Evolutionary conservation across 1,140 invertebrate species (phyloP).

Genomic region (Drosophila prosaltans): DNA sequence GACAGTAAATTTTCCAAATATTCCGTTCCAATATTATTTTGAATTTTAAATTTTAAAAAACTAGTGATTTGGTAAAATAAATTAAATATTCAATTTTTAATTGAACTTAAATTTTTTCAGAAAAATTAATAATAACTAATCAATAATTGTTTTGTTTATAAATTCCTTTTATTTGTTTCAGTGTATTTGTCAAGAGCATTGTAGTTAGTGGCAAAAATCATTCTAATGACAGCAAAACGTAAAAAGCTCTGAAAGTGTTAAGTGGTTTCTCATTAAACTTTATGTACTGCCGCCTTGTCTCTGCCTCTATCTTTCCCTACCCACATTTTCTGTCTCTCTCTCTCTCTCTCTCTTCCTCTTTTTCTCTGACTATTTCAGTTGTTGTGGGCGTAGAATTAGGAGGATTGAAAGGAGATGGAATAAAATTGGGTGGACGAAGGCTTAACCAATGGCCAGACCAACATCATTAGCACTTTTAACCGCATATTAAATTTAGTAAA

Average conservation of each 20-base stretch:
- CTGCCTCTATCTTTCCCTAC: background rate
- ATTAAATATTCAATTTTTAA: too few species aligned
- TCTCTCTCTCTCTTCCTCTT: slow-evolving; percentile 18
- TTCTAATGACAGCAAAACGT: slow-evolving; percentile 81
- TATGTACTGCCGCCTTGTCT: slow-evolving; percentile 66
- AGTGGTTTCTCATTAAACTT: slow-evolving; percentile 83
- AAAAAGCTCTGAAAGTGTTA: slow-evolving; percentile 82
- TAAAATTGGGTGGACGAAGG: slow-evolving; percentile 20
- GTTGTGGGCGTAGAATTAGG: slow-evolving; percentile 43
- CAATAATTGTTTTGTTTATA: too few species aligned
- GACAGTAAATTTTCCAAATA: too few species aligned
- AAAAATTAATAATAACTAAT: too few species aligned
- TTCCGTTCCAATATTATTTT: too few species aligned
- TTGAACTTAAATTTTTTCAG: too few species aligned
- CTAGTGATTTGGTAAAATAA: too few species aligned
- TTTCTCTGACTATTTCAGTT: slow-evolving; percentile 22
- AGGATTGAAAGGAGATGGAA: slow-evolving; percentile 26
- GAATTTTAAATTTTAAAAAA: too few species aligned
- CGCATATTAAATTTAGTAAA: slow-evolving; percentile 81
- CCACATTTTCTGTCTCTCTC: slow-evolving; percentile 16
- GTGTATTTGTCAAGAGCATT: slow-evolving; percentile 46
- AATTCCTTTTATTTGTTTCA: slow-evolving; percentile 16
- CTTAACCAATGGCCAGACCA: slow-evolving; percentile 75
- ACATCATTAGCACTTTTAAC: slow-evolving; percentile 81
- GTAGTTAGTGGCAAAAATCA: slow-evolving; percentile 80